Evolutionary conservation across 2,797 vertebrate genomes (phyloP).

Genomic region (Fistularia commersonii): DNA sequence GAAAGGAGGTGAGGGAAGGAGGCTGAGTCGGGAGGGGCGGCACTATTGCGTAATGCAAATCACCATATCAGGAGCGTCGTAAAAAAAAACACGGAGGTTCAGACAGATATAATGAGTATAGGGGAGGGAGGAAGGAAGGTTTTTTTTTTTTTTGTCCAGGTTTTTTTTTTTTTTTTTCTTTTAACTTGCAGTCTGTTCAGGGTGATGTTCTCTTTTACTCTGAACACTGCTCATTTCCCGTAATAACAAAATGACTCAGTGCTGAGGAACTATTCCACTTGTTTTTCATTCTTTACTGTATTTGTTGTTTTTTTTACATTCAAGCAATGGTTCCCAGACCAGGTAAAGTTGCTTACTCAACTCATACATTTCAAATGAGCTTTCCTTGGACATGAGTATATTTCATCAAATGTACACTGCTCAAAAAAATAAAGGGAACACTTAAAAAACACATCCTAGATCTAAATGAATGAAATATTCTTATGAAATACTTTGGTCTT

Average conservation of each 20-base stretch:
- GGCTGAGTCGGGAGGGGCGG: slow-evolving; percentile 66
- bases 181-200: slow-evolving; percentile 30
- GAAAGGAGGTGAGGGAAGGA: slow-evolving; percentile 25
- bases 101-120: slow-evolving; percentile 25
- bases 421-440: too few relatives aligned
- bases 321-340: slow-evolving; percentile 1
- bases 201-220: slow-evolving; percentile 19
- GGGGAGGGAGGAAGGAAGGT: slow-evolving; percentile 2
- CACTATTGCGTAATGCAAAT: slow-evolving; percentile 68
- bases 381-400: too few relatives aligned
- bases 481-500: too few relatives aligned
- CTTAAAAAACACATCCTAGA: too few relatives aligned
- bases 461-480: too few relatives aligned
- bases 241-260: slow-evolving; percentile 52
- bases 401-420: too few relatives aligned
- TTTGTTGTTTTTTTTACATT: background rate
- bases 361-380: background rate
- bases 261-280: slow-evolving; percentile 38
- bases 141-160: too few relatives aligned
- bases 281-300: slow-evolving; percentile 14
- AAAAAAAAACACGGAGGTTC: slow-evolving; percentile 36
- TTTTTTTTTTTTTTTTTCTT: background rate
- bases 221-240: slow-evolving; percentile 44
- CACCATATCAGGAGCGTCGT: slow-evolving; percentile 50
- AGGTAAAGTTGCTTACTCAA: slow-evolving; percentile 1